These are phyloP conservation scores for Falco biarmicus DNA, from an alignment of 2,797 vertebrate genomes.

Conservation along the genomic window DNA sequence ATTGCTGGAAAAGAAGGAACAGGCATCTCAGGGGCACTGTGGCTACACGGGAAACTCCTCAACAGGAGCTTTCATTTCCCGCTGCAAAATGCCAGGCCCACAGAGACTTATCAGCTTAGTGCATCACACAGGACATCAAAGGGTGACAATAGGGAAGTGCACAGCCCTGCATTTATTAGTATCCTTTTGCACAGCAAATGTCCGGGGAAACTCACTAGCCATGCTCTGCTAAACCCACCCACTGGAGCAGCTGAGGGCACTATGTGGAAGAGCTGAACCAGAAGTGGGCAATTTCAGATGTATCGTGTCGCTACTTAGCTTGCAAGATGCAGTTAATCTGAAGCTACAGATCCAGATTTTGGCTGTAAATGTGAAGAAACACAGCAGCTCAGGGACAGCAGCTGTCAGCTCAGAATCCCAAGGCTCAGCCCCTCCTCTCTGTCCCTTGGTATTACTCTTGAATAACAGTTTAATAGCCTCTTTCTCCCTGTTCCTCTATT, in stretches of 20 bases:
- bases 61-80: not conserved
- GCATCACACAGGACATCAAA: not conserved
- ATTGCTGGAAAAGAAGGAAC: conserved; percentile 84
- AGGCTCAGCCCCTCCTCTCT: not conserved
- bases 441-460: not conserved
- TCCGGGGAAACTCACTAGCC: not conserved
- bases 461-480: not conserved
- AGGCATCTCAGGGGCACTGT: not conserved
- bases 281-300: not conserved
- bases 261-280: not conserved
- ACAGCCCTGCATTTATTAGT: not conserved
- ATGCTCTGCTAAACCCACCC: not conserved
- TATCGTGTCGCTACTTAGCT: not conserved
- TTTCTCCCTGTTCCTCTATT: not conserved
- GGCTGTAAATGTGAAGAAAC: not conserved
- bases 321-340: not conserved
- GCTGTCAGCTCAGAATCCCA: not conserved
- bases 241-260: not conserved
- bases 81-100: not conserved
- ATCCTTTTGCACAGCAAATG: not conserved
- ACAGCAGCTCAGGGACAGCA: not conserved
- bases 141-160: not conserved
- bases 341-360: conserved; percentile 35
- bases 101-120: not conserved
- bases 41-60: not conserved